Evolutionary conservation across 2,113 vertebrate genomes (phyloP).

Genomic region (Mandrillus leucophaeus): DNA sequence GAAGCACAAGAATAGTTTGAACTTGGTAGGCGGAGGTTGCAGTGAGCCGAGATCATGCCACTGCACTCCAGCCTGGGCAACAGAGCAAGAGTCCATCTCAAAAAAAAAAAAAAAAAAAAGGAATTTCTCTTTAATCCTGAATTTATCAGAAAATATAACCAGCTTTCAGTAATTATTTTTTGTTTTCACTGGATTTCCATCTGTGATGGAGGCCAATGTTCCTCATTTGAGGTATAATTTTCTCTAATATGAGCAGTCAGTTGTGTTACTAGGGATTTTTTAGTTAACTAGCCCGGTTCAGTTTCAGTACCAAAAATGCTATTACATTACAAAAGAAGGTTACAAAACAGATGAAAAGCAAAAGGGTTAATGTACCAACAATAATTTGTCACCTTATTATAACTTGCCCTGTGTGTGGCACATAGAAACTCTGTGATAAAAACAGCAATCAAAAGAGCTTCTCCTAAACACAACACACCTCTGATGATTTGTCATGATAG

Average conservation of each 20-base stretch:
- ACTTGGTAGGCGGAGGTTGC: too few relatives aligned
- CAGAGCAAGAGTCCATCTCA: too few relatives aligned
- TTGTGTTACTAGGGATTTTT: background rate
- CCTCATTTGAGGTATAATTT: background rate
- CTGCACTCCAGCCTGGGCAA: too few relatives aligned
- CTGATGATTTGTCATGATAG: constrained; percentile 56
- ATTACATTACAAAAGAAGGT: constrained; percentile 45
- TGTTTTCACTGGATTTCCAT: background rate
- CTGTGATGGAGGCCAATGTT: background rate
- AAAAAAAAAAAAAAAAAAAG: too few relatives aligned
- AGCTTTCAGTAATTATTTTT: background rate
- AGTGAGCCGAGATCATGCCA: too few relatives aligned
- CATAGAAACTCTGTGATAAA: constrained; percentile 51
- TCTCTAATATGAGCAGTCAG: background rate
- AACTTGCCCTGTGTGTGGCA: constrained; percentile 62
- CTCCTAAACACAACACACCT: constrained; percentile 35
- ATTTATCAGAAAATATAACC: constrained; percentile 33
- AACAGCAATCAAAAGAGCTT: constrained; percentile 16
- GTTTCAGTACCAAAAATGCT: constrained; percentile 60
- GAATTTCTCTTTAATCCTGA: background rate
- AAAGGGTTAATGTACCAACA: constrained; percentile 69
- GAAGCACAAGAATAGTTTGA: too few relatives aligned
- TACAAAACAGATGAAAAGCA: constrained; percentile 69
- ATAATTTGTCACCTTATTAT: constrained; percentile 71
- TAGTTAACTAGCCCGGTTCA: background rate